A percentile compares a stretch with the other conserved stretches of the same genome.
Conservation (phyloP, 2,113 vertebrate species). For the Puntigrus tetrazona region DNA sequence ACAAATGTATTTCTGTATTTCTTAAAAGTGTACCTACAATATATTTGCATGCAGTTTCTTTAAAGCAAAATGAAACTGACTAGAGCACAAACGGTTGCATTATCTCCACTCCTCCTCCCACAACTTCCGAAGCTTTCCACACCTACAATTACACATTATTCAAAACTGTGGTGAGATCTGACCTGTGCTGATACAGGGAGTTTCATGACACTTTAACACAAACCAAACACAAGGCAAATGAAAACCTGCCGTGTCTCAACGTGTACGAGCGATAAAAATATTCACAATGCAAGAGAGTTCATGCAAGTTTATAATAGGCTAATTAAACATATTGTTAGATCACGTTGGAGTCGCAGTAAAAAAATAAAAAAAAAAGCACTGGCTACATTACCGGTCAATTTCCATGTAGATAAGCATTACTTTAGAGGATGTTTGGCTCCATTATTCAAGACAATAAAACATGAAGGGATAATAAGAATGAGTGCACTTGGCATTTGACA, state of each 20-base stretch:
- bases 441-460: constrained; percentile 26
- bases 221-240: not conserved
- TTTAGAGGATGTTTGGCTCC: constrained; percentile 16
- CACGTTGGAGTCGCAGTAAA: not conserved
- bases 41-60: not conserved
- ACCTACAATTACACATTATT: constrained; percentile 9
- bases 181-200: not conserved
- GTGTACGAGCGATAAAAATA: not conserved
- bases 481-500: constrained; percentile 28
- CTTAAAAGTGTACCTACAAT: not conserved
- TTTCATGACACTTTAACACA: constrained; percentile 7
- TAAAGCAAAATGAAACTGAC: not conserved
- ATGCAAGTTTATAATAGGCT: not conserved
- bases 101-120: not conserved
- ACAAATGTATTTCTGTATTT: not conserved
- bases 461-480: not conserved
- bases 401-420: constrained; percentile 1
- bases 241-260: constrained; percentile 13
- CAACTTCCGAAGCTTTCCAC: not conserved
- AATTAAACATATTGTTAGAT: not conserved
- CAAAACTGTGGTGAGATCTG: constrained; percentile 1
- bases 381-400: not conserved
- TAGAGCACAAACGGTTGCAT: not conserved
- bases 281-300: not conserved
- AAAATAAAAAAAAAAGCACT: no score